These are phyloP conservation scores for Anguilla marmorata DNA, from an alignment of 2,797 vertebrate species.

Conservation along the genomic window DNA sequence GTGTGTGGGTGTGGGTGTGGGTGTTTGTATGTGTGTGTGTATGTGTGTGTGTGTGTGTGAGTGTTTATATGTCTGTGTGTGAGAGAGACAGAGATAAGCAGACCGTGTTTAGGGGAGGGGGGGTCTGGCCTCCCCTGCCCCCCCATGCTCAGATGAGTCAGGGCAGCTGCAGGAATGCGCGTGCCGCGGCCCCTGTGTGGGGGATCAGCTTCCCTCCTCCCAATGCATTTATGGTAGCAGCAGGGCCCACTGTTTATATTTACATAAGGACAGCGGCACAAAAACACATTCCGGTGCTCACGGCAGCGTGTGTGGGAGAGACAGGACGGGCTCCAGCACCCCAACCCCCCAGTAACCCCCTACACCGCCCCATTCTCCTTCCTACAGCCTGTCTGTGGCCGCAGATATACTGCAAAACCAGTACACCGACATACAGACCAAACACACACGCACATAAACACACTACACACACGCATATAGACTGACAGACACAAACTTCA, in stretches of 20 bases:
- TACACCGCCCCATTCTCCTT: slow-evolving; percentile 31
- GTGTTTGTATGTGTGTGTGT: slow-evolving; percentile 45
- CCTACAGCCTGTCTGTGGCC: slow-evolving; percentile 19
- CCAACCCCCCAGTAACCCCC: background rate
- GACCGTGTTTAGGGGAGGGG: slow-evolving; percentile 41
- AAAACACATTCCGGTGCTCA: slow-evolving; percentile 48
- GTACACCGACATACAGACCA: background rate
- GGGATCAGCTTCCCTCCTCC: slow-evolving; percentile 48
- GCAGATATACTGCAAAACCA: slow-evolving; percentile 33
- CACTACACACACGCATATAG: background rate
- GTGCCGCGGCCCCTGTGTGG: slow-evolving; percentile 46
- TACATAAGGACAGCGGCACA: slow-evolving; percentile 56
- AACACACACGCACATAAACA: slow-evolving; percentile 13
- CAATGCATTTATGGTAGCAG: slow-evolving; percentile 61
- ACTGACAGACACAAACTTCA: background rate
- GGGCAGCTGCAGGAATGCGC: slow-evolving; percentile 70
- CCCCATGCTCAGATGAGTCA: slow-evolving; percentile 65
- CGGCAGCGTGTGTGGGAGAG: slow-evolving; percentile 41
- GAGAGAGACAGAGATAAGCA: slow-evolving; percentile 39
- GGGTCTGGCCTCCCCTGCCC: slow-evolving; percentile 50
- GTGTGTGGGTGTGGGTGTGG: background rate
- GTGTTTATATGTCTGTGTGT: slow-evolving; percentile 29
- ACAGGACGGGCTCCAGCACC: background rate
- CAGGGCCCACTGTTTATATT: slow-evolving; percentile 59
- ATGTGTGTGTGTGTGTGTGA: slow-evolving; percentile 34